Conservation (phyloP, 2,888 invertebrate species). For the Temnothorax ravouxi region DNA sequence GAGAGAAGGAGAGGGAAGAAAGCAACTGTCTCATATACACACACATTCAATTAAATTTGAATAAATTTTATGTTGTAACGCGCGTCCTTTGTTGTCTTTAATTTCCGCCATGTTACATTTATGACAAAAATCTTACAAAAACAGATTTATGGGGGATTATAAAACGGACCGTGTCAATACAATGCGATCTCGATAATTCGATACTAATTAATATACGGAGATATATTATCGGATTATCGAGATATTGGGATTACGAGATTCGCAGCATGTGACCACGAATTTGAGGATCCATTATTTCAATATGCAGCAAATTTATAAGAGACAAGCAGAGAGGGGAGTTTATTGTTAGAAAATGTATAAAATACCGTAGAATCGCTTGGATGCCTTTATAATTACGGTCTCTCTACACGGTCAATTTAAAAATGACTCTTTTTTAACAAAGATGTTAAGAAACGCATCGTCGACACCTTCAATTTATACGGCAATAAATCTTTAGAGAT, state of each 20-base stretch:
- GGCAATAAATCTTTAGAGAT: constrained; percentile 12
- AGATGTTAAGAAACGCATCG: not conserved
- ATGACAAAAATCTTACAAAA: constrained; percentile 24
- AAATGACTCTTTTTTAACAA: not conserved
- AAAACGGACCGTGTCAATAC: constrained; percentile 29
- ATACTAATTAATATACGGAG: constrained; percentile 41
- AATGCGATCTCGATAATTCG: constrained; percentile 41
- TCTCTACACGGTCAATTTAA: constrained; percentile 1
- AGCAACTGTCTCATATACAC: not conserved
- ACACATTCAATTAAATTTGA: not conserved
- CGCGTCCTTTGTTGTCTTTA: not conserved
- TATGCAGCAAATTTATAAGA: constrained; percentile 1
- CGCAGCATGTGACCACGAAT: constrained; percentile 22
- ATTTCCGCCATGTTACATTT: constrained; percentile 23
- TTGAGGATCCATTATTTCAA: constrained; percentile 37
- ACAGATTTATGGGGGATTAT: constrained; percentile 11
- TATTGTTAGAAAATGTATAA: not conserved
- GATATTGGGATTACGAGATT: constrained; percentile 35
- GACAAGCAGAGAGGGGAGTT: not conserved
- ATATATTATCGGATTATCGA: constrained; percentile 48
- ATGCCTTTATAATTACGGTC: not conserved
- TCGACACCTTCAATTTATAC: not conserved
- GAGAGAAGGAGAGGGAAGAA: too few relatives aligned
- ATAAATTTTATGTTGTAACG: constrained; percentile 24
- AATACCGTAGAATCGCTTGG: not conserved